A percentile compares a stretch with the other conserved stretches of the same genome.
These are phyloP conservation scores for Epirrita christyi DNA, from an alignment of 2,888 invertebrate species.

Conservation along the genomic window DNA sequence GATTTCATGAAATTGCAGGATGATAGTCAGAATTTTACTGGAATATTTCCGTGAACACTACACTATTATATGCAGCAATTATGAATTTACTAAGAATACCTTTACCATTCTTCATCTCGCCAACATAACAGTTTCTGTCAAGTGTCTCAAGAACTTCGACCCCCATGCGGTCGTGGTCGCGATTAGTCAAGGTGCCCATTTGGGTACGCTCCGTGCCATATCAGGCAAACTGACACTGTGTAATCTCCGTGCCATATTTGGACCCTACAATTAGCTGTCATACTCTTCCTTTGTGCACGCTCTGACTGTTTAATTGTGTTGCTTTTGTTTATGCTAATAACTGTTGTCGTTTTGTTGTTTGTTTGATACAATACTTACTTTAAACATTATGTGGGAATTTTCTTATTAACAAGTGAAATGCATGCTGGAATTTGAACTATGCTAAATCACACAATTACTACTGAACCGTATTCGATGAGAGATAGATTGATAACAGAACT, in stretches of 20 bases:
- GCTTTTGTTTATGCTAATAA: conserved; percentile 42
- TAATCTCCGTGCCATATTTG: conserved; percentile 73
- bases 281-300: conserved; percentile 66
- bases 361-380: conserved; percentile 9
- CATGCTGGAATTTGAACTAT: conserved; percentile 1
- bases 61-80: not conserved
- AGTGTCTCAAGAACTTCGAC: conserved; percentile 51
- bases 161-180: conserved; percentile 57
- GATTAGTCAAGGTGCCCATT: conserved; percentile 80
- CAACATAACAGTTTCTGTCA: conserved; percentile 49
- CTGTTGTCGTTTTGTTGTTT: conserved; percentile 28
- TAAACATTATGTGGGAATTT: conserved; percentile 6
- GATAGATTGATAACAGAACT: too few relatives aligned
- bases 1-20: not conserved
- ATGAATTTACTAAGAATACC: conserved; percentile 14
- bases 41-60: not conserved
- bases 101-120: conserved; percentile 39
- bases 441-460: too few relatives aligned
- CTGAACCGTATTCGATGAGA: too few relatives aligned
- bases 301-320: conserved; percentile 43
- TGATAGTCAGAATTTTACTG: not conserved
- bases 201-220: conserved; percentile 58
- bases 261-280: conserved; percentile 73
- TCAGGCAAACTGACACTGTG: conserved; percentile 63
- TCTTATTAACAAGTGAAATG: not conserved